phyloP scores from a whole-genome alignment of 1,140 invertebrate genomes.

The Zaprionus capensis region DNA sequence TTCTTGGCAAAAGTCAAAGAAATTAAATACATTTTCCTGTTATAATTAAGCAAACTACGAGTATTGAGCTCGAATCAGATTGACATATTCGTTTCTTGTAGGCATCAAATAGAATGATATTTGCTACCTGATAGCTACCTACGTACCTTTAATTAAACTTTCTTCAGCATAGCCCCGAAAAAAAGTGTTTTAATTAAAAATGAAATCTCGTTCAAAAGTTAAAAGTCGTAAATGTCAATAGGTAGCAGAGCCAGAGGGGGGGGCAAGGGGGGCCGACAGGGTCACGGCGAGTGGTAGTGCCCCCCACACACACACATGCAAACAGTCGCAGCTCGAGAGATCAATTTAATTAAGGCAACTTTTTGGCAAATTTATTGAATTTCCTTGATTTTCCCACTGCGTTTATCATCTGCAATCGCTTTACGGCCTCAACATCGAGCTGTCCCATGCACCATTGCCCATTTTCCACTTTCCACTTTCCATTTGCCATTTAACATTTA shows the following conservation, averaged over 20 bases:
- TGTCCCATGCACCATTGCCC: background rate
- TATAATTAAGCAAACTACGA: background rate
- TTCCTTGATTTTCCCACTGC: conserved; percentile 1
- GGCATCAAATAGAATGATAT: background rate
- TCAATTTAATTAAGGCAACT: conserved; percentile 6
- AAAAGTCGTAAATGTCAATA: background rate
- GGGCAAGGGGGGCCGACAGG: background rate
- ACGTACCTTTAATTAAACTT: conserved; percentile 1
- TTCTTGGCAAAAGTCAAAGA: background rate
- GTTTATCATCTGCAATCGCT: background rate
- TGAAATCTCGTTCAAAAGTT: background rate
- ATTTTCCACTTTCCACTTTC: background rate
- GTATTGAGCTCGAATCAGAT: background rate
- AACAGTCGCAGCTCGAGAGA: background rate
- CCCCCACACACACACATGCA: background rate
- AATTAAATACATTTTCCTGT: background rate
- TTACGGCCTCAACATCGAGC: background rate
- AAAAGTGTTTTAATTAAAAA: background rate
- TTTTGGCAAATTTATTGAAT: conserved; percentile 2
- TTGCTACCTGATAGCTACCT: background rate
- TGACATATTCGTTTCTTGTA: background rate
- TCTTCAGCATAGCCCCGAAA: background rate
- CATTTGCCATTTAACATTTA: background rate
- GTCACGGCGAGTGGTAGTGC: background rate
- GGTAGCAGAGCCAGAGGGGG: background rate